phyloP scores from a whole-genome alignment of 1,140 invertebrate species.

The Tetramorium parvispinum region DNA sequence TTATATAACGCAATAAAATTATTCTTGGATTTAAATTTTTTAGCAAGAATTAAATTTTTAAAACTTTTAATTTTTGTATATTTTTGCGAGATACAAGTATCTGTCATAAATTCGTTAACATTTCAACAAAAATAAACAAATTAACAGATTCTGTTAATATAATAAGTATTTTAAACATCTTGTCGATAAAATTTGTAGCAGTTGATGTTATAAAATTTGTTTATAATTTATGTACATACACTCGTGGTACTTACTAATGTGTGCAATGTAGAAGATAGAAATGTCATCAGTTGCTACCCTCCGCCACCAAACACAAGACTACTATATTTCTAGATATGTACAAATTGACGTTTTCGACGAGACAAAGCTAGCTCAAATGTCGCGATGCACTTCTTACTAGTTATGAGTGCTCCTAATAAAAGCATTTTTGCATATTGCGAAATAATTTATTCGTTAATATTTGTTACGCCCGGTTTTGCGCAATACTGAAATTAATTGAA shows the following conservation, averaged over 20 bases:
- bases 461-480: neutral
- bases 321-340: constrained; percentile 23
- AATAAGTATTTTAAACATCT: no score
- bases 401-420: neutral
- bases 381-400: neutral
- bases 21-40: neutral
- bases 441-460: neutral
- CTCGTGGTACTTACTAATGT: constrained; percentile 46
- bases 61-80: neutral
- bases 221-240: constrained; percentile 35
- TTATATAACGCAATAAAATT: neutral
- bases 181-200: no score
- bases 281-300: constrained; percentile 47
- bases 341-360: neutral
- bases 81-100: neutral
- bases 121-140: no score
- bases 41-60: neutral
- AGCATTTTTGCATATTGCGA: neutral
- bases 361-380: neutral
- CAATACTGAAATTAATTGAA: constrained; percentile 9
- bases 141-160: no score
- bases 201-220: neutral
- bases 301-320: constrained; percentile 60
- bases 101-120: no score
- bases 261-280: neutral